Evolutionary conservation across 2,888 invertebrate species (phyloP).

Genomic region (Torymus aiolomorphi): DNA sequence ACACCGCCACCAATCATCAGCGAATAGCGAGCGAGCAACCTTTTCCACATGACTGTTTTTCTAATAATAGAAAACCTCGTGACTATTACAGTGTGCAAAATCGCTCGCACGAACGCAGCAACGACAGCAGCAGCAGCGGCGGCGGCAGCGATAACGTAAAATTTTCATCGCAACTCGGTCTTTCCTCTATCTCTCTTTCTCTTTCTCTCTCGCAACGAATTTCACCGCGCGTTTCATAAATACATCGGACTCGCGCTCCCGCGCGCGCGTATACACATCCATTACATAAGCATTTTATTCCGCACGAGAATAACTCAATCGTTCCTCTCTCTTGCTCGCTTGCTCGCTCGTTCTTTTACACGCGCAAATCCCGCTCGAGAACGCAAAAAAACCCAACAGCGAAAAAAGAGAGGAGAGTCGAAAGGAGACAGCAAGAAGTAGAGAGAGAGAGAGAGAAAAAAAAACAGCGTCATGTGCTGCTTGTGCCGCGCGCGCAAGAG

Average conservation of each 20-base stretch:
- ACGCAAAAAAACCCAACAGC: not conserved
- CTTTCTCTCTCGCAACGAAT: not conserved
- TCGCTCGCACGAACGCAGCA: not conserved
- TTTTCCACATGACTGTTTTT: too few species aligned
- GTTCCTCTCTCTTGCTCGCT: conserved; percentile 12
- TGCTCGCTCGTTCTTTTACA: not conserved
- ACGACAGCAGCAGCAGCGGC: not conserved
- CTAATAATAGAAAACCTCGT: conserved; percentile 29
- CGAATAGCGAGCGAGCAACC: too few species aligned
- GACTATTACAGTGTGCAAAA: not conserved
- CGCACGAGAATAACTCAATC: conserved; percentile 33
- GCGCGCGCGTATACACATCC: not conserved
- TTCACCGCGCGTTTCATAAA: conserved; percentile 12
- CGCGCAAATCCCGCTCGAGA: not conserved
- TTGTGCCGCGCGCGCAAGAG: too few species aligned
- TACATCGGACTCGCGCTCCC: not conserved
- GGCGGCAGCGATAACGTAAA: too few species aligned
- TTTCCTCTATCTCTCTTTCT: not conserved
- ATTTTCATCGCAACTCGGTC: too few species aligned
- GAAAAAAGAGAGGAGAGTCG: conserved; percentile 3
- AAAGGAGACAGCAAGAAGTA: too few species aligned
- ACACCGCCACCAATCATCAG: too few species aligned
- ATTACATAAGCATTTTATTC: conserved; percentile 41
- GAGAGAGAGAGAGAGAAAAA: too few species aligned
- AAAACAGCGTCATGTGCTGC: too few species aligned